Evolutionary conservation across 2,113 vertebrate genomes (phyloP), one percentile per base, ranked within the genome.

Genomic region (Dromiciops gliroides): DNA sequence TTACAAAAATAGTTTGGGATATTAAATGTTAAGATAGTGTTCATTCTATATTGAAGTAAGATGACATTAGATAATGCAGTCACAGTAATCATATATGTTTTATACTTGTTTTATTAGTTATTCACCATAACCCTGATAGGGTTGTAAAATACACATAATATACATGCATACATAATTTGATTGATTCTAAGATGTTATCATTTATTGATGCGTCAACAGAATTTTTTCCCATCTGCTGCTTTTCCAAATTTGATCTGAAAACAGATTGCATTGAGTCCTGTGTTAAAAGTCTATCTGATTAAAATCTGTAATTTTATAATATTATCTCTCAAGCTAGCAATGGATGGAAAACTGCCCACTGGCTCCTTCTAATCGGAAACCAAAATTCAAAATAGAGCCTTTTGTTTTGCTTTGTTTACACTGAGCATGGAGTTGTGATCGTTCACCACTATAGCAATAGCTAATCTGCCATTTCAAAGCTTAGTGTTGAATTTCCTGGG

Each of bases 401-500:
- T 96, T 93, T 47, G 50, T 53, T 52, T 31, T 10, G 11, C n/a
- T 94, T 95, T 97, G 50, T 93, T 94, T 98, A 94, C 91, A 89
- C 49, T 96, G 49, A 97, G 93, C 25, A 49, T 44, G 94, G 88
- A 49, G 53, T 97, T 92, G 93, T 94, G 96, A 96, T 92, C n/a
- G 93, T 26, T 97, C 89, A 31, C 49, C n/a, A 91, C 48, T 75
- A 26, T 90, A 90, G 89, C 93, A 97, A 88, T 0, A 95, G 67
- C 94, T 97, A 96, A 96, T 95, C 95, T 96, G 0, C 16, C 67
- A 12, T 96, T 98, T 97, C 96, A 96, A 94, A 97, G 91, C 60
- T 95, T 95, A 91, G 90, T 75, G 83, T 50, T 91, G 92, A 96
- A 52, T 83, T 95, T 95, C 2, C 44, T 90, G 26, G 19, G 89